Percentiles rank a stretch among this genome's conserved stretches.
Evolutionary conservation across 2,113 vertebrate species (phyloP).

Genomic region (Lucifuga dentata): DNA sequence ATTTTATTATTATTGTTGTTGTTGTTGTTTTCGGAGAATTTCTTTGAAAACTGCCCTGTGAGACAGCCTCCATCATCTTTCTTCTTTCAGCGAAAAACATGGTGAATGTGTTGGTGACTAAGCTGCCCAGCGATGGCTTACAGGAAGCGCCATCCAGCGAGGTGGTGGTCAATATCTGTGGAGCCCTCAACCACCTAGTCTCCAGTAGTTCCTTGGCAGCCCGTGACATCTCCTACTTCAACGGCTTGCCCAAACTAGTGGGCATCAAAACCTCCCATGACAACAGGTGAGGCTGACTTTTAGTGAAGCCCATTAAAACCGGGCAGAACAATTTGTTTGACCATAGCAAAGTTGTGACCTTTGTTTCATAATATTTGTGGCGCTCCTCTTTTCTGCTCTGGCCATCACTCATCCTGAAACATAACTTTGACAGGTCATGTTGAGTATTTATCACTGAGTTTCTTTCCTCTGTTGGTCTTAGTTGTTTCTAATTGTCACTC

Average conservation of each 20-base stretch:
- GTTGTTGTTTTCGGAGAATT: too few relatives aligned
- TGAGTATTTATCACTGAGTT: conserved; percentile 16
- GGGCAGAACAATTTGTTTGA: background rate
- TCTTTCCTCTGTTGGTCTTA: conserved; percentile 38
- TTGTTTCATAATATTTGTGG: conserved; percentile 2
- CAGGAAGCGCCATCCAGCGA: conserved; percentile 86
- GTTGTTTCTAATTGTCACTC: conserved; percentile 17
- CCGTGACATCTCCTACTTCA: conserved; percentile 90
- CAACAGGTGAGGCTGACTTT: conserved; percentile 81
- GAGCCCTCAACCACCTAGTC: conserved; percentile 92
- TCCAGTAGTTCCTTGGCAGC: conserved; percentile 90
- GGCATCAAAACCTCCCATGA: conserved; percentile 92
- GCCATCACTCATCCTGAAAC: background rate
- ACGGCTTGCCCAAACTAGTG: conserved; percentile 92
- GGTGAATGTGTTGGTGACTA: conserved; percentile 90
- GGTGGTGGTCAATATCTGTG: conserved; percentile 92
- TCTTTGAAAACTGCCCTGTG: background rate
- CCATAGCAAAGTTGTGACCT: background rate
- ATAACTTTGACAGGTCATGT: background rate
- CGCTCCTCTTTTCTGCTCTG: background rate
- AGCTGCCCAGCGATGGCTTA: conserved; percentile 85
- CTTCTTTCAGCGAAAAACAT: conserved; percentile 87
- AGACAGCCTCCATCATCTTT: conserved; percentile 3
- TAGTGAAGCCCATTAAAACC: background rate
- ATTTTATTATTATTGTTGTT: too few relatives aligned